Percentiles rank a stretch among this genome's conserved stretches.
phyloP scores from a whole-genome alignment of 92 coral and sea anemone species.

The Parazoanthus darwini region DNA sequence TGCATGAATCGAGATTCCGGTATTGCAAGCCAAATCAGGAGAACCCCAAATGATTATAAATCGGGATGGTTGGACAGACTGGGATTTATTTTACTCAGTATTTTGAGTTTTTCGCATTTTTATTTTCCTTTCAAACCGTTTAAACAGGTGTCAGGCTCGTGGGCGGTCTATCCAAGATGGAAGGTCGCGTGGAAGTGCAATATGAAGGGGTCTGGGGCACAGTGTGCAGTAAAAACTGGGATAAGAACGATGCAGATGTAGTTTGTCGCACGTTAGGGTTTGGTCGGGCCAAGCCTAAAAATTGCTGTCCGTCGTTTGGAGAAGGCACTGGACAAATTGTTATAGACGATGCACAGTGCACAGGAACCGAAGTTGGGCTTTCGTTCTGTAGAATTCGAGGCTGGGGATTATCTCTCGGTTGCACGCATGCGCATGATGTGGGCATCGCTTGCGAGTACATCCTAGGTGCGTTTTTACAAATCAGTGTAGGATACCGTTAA shows the following conservation, averaged over 20 bases:
- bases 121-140: not conserved
- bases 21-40: too few relatives aligned
- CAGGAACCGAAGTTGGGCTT: constrained; percentile 12
- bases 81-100: too few relatives aligned
- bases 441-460: constrained; percentile 23
- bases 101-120: too few relatives aligned
- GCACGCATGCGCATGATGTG: constrained; percentile 34
- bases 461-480: not conserved
- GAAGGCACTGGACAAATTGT: constrained; percentile 17
- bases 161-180: constrained; percentile 21
- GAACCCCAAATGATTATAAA: too few relatives aligned
- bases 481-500: not conserved
- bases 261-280: constrained; percentile 29
- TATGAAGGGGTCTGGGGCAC: constrained; percentile 37
- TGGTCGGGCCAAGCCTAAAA: constrained; percentile 1
- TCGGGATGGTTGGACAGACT: too few relatives aligned
- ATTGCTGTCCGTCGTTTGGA: constrained; percentile 19
- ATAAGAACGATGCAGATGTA: constrained; percentile 17
- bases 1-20: too few relatives aligned
- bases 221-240: constrained; percentile 22
- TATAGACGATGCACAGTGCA: constrained; percentile 31
- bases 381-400: constrained; percentile 29
- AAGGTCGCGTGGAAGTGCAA: constrained; percentile 28
- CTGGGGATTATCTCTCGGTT: constrained; percentile 1
- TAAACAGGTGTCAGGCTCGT: not conserved